Percentiles rank a stretch among this genome's conserved stretches.
Evolutionary conservation across 2,113 vertebrate species (phyloP).

Genomic region (Raja brachyura): DNA sequence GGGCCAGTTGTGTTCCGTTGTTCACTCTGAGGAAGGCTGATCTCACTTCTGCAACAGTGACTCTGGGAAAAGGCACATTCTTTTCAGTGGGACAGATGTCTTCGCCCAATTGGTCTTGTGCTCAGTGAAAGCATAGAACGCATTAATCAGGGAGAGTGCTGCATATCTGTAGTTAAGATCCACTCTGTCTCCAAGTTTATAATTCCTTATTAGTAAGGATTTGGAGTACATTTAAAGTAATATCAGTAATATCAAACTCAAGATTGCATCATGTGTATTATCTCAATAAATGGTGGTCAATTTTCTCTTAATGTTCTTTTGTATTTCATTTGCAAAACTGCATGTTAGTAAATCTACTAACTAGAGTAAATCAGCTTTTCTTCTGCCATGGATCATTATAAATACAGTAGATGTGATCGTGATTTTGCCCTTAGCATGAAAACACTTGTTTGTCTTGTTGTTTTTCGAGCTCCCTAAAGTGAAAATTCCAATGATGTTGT

Average conservation of each 20-base stretch:
- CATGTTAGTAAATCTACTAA: too few species aligned
- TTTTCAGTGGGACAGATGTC: too few species aligned
- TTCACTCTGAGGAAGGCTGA: too few species aligned
- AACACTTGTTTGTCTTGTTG: neutral
- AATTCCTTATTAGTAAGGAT: neutral
- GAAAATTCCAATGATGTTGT: neutral
- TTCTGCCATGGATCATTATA: neutral
- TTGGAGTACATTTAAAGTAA: neutral
- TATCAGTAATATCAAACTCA: neutral
- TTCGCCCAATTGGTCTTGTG: too few species aligned
- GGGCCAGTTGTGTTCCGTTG: too few species aligned
- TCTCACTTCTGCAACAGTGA: too few species aligned
- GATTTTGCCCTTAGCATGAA: neutral
- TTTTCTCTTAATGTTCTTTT: neutral
- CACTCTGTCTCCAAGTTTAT: too few species aligned
- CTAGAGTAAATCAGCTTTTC: neutral
- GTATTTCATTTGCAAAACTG: neutral
- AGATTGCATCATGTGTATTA: neutral
- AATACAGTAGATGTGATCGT: neutral
- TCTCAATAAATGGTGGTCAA: neutral
- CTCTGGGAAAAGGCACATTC: too few species aligned
- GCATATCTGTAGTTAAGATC: too few species aligned
- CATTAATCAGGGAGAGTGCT: too few species aligned
- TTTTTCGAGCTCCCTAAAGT: neutral
- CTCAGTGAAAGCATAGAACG: too few species aligned